A percentile compares a stretch with the other conserved stretches of the same genome.
Conservation (phyloP, 2,888 invertebrate genomes). For the Rhynchonema sp. region DNA sequence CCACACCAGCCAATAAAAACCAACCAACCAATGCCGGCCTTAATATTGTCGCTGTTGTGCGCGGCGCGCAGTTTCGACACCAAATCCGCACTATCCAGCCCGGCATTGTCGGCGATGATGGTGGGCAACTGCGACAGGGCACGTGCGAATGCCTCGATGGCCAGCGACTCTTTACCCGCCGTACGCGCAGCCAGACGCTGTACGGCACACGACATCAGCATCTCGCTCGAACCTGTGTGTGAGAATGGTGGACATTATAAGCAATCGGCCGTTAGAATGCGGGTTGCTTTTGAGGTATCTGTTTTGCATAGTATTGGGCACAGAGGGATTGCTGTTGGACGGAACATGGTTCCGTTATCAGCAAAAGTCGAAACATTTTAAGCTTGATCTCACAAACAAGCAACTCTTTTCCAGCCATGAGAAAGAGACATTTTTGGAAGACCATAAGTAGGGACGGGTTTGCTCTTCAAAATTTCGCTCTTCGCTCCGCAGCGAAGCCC, state of each 20-base stretch:
- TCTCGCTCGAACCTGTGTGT: conserved; percentile 58
- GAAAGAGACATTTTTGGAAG: no score
- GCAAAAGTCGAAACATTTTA: not conserved
- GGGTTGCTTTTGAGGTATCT: no score
- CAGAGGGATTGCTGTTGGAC: not conserved
- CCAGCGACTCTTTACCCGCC: conserved; percentile 87
- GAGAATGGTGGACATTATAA: not conserved
- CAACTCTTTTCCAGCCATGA: no score
- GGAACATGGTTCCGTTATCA: not conserved
- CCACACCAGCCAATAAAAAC: no score
- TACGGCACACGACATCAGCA: conserved; percentile 88
- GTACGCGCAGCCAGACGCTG: conserved; percentile 58
- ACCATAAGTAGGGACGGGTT: no score
- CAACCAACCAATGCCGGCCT: conserved; percentile 53
- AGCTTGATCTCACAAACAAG: not conserved
- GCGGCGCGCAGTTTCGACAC: conserved; percentile 73
- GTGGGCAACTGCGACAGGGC: conserved; percentile 63
- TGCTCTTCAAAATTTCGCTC: no score
- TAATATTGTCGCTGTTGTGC: conserved; percentile 58
- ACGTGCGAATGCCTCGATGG: conserved; percentile 79
- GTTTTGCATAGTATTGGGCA: no score
- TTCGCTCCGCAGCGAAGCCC: no score
- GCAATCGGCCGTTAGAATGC: no score
- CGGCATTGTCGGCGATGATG: conserved; percentile 93
- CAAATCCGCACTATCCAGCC: conserved; percentile 86